Evolutionary conservation across 2,113 vertebrate genomes (phyloP).

Genomic region (Ptyas mucosa): DNA sequence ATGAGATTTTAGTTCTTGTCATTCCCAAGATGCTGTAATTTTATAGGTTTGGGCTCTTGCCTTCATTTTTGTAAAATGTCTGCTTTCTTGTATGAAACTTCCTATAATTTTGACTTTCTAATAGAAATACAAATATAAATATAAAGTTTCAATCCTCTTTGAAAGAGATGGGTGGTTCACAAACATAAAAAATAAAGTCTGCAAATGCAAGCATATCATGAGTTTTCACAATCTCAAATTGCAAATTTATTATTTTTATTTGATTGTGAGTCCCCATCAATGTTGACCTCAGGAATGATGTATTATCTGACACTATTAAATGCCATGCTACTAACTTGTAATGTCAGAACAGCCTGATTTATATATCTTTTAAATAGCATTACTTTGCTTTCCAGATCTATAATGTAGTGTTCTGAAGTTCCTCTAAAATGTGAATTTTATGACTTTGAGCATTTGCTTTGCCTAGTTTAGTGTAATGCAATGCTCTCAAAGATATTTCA

Average conservation of each 20-base stretch:
- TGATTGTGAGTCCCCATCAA: neutral
- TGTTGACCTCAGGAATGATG: neutral
- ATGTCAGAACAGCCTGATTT: neutral
- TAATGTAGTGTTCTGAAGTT: constrained; percentile 1
- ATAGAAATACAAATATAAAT: neutral
- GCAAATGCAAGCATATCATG: neutral
- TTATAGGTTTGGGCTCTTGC: neutral
- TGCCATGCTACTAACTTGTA: neutral
- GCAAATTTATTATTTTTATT: neutral
- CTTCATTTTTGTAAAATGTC: neutral
- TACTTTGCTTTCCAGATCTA: neutral
- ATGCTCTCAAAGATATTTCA: neutral
- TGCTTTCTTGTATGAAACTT: neutral
- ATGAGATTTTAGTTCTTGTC: neutral
- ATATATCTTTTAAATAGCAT: neutral
- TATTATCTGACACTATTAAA: neutral
- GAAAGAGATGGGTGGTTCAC: too few relatives aligned
- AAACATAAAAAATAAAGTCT: too few relatives aligned
- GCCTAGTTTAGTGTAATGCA: neutral
- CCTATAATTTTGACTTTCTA: neutral
- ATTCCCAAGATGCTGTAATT: neutral
- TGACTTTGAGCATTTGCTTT: neutral
- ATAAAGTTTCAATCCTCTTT: too few relatives aligned
- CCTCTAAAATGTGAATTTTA: neutral
- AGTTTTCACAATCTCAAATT: neutral